Evolutionary conservation across 2,797 vertebrate species (phyloP).

Genomic region (Poecilia gillii): DNA sequence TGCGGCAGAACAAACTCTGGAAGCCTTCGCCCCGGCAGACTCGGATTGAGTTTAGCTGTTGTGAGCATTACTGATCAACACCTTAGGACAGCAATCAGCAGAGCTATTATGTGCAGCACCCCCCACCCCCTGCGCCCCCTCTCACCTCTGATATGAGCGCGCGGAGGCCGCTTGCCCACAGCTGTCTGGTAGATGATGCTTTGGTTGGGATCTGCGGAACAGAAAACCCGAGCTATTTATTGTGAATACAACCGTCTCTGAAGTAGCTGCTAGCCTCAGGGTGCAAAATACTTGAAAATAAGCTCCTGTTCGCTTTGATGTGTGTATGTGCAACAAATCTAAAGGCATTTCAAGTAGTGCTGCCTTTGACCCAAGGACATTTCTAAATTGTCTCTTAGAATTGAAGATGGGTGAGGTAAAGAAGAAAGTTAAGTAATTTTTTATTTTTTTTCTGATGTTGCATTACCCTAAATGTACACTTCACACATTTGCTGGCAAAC

Average conservation of each 20-base stretch:
- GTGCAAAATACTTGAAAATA: conserved; percentile 84
- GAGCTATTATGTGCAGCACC: conserved; percentile 77
- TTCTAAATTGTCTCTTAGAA: conserved; percentile 78
- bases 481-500: conserved; percentile 51
- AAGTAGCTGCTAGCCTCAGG: conserved; percentile 78
- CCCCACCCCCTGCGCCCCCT: background rate
- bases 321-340: conserved; percentile 81
- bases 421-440: conserved; percentile 65
- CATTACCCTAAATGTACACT: conserved; percentile 67
- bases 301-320: conserved; percentile 84
- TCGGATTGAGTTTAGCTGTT: conserved; percentile 66
- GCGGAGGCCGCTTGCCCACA: conserved; percentile 57
- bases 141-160: conserved; percentile 69
- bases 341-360: conserved; percentile 81
- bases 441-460: conserved; percentile 56
- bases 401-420: conserved; percentile 61
- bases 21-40: conserved; percentile 47
- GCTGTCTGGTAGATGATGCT: conserved; percentile 71
- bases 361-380: conserved; percentile 83
- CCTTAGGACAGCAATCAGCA: conserved; percentile 77
- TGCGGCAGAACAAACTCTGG: conserved; percentile 46
- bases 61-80: conserved; percentile 77
- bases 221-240: conserved; percentile 82
- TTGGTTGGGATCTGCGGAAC: conserved; percentile 71
- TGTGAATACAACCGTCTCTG: conserved; percentile 76